These are phyloP conservation scores for Panopea generosa DNA, from an alignment of 2,888 invertebrate species.

Conservation along the genomic window DNA sequence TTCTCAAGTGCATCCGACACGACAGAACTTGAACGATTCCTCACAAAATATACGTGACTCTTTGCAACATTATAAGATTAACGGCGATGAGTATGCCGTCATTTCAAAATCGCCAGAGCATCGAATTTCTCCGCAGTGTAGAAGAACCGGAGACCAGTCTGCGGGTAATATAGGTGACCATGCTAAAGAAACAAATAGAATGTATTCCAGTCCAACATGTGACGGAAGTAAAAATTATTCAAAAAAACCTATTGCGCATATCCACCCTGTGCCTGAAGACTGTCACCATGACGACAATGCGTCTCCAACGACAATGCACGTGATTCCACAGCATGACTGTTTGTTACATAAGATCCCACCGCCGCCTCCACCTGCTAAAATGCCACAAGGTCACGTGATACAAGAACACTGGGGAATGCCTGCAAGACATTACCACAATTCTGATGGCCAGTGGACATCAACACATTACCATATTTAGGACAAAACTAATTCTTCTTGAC, in stretches of 20 bases:
- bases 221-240: background rate
- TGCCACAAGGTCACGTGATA: constrained; percentile 14
- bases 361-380: constrained; percentile 50
- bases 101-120: constrained; percentile 35
- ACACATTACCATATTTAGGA: too few relatives aligned
- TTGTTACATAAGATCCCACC: constrained; percentile 59
- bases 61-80: constrained; percentile 44
- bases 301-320: constrained; percentile 52
- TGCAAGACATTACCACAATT: background rate
- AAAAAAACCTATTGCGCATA: constrained; percentile 35
- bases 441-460: too few relatives aligned
- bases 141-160: background rate
- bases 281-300: constrained; percentile 6
- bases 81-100: constrained; percentile 45
- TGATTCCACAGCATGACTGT: constrained; percentile 62
- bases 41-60: constrained; percentile 6
- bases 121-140: constrained; percentile 20
- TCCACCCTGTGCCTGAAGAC: constrained; percentile 57
- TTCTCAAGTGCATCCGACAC: background rate
- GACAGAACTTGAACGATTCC: background rate
- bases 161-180: background rate
- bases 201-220: background rate
- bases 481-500: too few relatives aligned
- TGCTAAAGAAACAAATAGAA: background rate
- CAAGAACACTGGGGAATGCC: constrained; percentile 10